phyloP scores from a whole-genome alignment of 2,888 invertebrate species.

The Drosophila atroscutellata region DNA sequence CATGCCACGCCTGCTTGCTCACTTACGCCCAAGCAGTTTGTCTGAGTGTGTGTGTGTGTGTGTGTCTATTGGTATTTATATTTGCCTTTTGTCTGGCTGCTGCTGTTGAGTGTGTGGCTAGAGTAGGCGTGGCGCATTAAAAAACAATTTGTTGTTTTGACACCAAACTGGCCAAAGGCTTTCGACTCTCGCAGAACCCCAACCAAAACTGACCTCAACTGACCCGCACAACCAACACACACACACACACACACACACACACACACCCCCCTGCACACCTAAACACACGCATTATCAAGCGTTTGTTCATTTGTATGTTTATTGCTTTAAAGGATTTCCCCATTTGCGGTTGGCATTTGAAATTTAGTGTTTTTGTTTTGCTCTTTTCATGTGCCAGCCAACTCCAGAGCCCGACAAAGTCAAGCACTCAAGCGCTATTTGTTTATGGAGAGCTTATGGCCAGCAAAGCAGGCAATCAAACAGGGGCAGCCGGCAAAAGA shows the following conservation, averaged over 20 bases:
- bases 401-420: not conserved
- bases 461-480: not conserved
- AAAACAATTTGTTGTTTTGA: constrained; percentile 80
- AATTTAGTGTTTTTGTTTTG: constrained; percentile 43
- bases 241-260: constrained; percentile 10
- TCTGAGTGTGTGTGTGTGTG: constrained; percentile 25
- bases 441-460: not conserved
- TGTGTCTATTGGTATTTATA: constrained; percentile 38
- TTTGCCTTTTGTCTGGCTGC: constrained; percentile 66
- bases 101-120: not conserved
- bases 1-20: constrained; percentile 22
- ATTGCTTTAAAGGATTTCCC: constrained; percentile 64
- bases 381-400: not conserved
- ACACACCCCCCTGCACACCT: constrained; percentile 4
- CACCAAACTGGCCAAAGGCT: constrained; percentile 67
- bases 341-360: constrained; percentile 62
- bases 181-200: constrained; percentile 10
- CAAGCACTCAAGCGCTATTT: constrained; percentile 2
- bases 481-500: not conserved
- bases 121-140: constrained; percentile 60
- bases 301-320: constrained; percentile 63
- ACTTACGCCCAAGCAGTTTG: constrained; percentile 36
- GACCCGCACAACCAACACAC: constrained; percentile 50
- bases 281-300: constrained; percentile 15
- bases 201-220: constrained; percentile 45